These are phyloP conservation scores for Arion vulgaris DNA, from an alignment of 1,140 invertebrate species.

Conservation along the genomic window DNA sequence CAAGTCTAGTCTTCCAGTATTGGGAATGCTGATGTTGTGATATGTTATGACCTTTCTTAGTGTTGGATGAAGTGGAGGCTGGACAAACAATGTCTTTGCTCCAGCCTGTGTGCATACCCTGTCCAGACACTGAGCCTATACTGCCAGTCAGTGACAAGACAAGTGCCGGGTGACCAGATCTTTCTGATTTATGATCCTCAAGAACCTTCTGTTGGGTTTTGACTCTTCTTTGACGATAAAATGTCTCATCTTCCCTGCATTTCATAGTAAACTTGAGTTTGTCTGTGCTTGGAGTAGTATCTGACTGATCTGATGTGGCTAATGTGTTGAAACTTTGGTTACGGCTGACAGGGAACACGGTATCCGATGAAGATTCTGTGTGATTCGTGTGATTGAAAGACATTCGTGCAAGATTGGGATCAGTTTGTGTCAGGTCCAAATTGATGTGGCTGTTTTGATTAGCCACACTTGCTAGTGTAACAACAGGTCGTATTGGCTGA, in stretches of 20 bases:
- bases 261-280: neutral
- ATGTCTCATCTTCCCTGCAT: neutral
- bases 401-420: neutral
- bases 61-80: neutral
- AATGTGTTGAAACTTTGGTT: neutral
- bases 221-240: neutral
- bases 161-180: neutral
- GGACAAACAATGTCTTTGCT: neutral
- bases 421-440: neutral
- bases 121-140: slow-evolving; percentile 27
- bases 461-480: slow-evolving; percentile 31
- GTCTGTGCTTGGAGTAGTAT: neutral
- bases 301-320: neutral
- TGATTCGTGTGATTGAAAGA: neutral
- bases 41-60: neutral
- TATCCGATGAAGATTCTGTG: neutral
- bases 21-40: neutral
- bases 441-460: neutral
- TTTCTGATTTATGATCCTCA: slow-evolving; percentile 9
- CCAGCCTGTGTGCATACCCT: slow-evolving; percentile 12
- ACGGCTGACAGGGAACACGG: neutral
- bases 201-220: neutral
- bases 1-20: neutral
- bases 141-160: slow-evolving; percentile 18
- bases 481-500: slow-evolving; percentile 35